Evolutionary conservation across 2,797 vertebrate species (phyloP), one percentile per base, ranked within the genome.

Genomic region (Rachycentron canadum): DNA sequence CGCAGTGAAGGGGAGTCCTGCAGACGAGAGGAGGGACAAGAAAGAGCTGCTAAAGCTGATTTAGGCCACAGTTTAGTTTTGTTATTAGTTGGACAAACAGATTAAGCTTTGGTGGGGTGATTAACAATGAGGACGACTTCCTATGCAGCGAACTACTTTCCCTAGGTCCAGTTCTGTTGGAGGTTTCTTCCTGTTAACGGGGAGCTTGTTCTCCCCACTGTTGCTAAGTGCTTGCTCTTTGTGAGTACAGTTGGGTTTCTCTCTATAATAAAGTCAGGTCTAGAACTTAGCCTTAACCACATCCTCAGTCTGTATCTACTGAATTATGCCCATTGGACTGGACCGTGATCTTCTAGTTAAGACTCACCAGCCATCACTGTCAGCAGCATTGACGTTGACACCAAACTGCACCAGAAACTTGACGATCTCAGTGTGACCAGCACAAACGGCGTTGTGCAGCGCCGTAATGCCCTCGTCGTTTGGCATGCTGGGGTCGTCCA

Each of bases 401-500:
- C 98, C 98, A 11, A 97, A 99, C 86, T 98, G 97, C 34, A 99
- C 97, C 79, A 99, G 90, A 86, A 99, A 99, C 91, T 96, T 97
- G 2, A 99, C 97, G 0, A 99, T 98, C 45, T 99, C 97, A 0
- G 95, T 95, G 92, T 99, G 98, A 2, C 98, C 98, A 0, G 98
- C 98, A 0, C 98, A 99, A 73, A 99, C 98, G 0, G 97, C 97
- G 0, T 99, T 99, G 86, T 99, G 98, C 55, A 99, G 96, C 0
- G 98, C 97, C 0, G 98, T 99, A 88, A 99, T 99, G 58, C 98
- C 98, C 76, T 99, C 98, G 0, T 99, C 98, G 0, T 99, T 99
- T 0, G 98, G 95, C 90, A 95, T 93, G 84, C 98, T 99, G 1
- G 98, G 97, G 77, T 99, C 97, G 3, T 97, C 96, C 50, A 98